phyloP scores from a whole-genome alignment of 2,888 invertebrate genomes.

The Rotaria socialis region DNA sequence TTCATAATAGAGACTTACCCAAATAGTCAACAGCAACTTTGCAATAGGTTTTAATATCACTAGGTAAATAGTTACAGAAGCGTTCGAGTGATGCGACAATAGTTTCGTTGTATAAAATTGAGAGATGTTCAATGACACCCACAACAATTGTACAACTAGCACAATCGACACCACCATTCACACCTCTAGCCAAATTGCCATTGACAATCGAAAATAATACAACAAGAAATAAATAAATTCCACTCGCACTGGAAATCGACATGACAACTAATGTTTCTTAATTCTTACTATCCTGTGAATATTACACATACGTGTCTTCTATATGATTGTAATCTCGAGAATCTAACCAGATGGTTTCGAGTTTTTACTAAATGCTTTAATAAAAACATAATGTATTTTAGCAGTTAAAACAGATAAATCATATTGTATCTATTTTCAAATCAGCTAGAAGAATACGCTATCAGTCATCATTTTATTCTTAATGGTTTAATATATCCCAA shows the following conservation, averaged over 20 bases:
- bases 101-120: constrained; percentile 52
- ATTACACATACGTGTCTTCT: no score
- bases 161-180: constrained; percentile 41
- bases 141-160: constrained; percentile 52
- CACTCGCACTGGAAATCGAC: background rate
- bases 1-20: background rate
- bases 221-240: background rate
- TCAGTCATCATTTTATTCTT: no score
- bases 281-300: no score
- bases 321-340: no score
- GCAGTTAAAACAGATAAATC: no score
- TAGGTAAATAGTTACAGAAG: constrained; percentile 51
- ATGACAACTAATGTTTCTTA: background rate
- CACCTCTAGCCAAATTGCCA: background rate
- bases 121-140: constrained; percentile 51
- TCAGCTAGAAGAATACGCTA: no score
- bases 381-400: no score
- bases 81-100: constrained; percentile 50
- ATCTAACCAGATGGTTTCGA: no score
- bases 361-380: no score
- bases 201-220: background rate
- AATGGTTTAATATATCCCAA: no score
- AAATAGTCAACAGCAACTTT: constrained; percentile 47
- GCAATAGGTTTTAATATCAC: constrained; percentile 49
- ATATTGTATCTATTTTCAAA: no score